phyloP scores from a whole-genome alignment of 2,888 invertebrate genomes.

The Leptinotarsa peninsularis region DNA sequence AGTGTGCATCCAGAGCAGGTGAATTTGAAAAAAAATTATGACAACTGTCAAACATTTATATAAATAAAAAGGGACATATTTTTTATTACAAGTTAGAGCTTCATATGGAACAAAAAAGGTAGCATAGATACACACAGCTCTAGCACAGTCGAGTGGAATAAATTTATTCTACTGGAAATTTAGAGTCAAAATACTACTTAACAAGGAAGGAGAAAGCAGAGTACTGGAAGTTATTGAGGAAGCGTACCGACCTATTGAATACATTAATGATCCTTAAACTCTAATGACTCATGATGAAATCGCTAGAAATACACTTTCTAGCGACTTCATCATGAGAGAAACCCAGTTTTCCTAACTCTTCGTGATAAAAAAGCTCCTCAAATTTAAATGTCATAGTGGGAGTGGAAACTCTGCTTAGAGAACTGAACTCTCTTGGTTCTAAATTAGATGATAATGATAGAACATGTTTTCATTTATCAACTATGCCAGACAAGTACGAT shows the following conservation, averaged over 20 bases:
- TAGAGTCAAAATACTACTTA: constrained; percentile 11
- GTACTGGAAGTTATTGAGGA: background rate
- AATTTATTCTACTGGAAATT: constrained; percentile 28
- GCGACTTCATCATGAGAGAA: too few species aligned
- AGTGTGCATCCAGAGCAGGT: too few species aligned
- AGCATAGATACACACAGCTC: background rate
- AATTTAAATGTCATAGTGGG: constrained; percentile 19
- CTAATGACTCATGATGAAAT: constrained; percentile 36
- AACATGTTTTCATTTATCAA: constrained; percentile 47
- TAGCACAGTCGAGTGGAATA: constrained; percentile 12
- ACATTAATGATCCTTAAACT: constrained; percentile 29
- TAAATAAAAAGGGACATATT: too few species aligned
- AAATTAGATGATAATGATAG: constrained; percentile 47
- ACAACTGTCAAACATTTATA: too few species aligned
- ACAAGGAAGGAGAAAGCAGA: constrained; percentile 10
- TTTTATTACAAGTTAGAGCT: too few species aligned
- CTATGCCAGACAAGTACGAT: constrained; percentile 43
- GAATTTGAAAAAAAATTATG: too few species aligned
- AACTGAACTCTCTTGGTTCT: constrained; percentile 39
- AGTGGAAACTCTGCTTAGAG: constrained; percentile 45
- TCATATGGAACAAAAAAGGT: background rate
- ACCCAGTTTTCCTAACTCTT: too few species aligned
- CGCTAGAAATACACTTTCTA: too few species aligned
- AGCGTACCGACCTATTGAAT: constrained; percentile 32
- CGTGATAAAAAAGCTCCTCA: too few species aligned